A percentile compares a stretch with the other conserved stretches of the same genome.
Evolutionary conservation across 2,113 vertebrate species (phyloP).

Genomic region (Coryphaenoides rupestris): DNA sequence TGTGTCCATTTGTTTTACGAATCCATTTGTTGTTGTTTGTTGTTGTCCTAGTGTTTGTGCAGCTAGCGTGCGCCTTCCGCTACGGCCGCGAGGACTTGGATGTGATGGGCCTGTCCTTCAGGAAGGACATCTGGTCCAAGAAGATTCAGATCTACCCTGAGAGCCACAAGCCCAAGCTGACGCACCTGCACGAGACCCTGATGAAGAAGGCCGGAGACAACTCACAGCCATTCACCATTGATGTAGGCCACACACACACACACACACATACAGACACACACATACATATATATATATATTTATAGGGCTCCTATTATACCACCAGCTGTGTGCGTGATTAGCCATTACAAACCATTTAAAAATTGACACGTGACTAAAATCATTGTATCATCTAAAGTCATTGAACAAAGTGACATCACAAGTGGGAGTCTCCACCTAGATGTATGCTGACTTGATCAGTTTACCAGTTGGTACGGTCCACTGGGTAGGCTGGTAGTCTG

Average conservation of each 20-base stretch:
- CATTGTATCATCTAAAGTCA: no score
- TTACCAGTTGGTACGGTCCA: no score
- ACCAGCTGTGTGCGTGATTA: no score
- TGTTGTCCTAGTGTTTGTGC: conserved; percentile 67
- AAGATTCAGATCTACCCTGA: conserved; percentile 64
- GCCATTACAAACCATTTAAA: no score
- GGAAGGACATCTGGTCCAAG: conserved; percentile 75
- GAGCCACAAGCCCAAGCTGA: conserved; percentile 49
- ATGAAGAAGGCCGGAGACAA: conserved; percentile 73
- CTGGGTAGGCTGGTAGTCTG: no score
- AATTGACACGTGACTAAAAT: no score
- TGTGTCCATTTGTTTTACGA: not conserved
- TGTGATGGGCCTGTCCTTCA: conserved; percentile 73
- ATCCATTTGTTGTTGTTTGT: not conserved
- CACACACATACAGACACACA: no score
- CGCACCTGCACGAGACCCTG: conserved; percentile 66
- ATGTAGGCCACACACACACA: conserved; percentile 34
- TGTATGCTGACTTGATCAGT: no score
- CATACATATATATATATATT: no score
- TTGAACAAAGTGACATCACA: no score
- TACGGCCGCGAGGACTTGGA: conserved; percentile 75
- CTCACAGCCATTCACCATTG: conserved; percentile 61
- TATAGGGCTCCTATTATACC: no score
- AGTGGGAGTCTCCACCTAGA: no score
- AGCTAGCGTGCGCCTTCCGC: conserved; percentile 73